Base-by-base conservation (phyloP, 2,113 vertebrate species). In the Camelus bactrianus region DNA sequence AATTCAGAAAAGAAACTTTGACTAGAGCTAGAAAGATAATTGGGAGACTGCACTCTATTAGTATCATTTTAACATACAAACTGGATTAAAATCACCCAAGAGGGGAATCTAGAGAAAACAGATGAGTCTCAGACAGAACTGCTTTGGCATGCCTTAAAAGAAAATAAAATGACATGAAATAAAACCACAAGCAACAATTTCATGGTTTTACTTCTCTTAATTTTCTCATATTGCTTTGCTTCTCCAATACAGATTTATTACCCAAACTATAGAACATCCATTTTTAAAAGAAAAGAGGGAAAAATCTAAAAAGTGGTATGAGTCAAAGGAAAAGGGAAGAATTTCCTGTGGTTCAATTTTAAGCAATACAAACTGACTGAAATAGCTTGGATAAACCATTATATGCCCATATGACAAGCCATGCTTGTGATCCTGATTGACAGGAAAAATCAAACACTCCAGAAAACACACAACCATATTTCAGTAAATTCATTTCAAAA, bases 271-370 rank as follows among this genome's bases (percentile, higher is more conserved):
- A 89, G 58, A 95, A 89, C 16, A 90, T 8, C 9, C 13, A 60
- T 95, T 81, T 77, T 85, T 80, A 77, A 91, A 86, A 80, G 46
- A 90, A 92, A 94, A 93, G 54, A 54, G 52, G 50, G 11, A 15
- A 67, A 58, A 28, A 15, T 32, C 26, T 95, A 72, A 80, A 91
- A 94, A 94, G 50, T 76, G 16, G 46, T 97, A 48, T 88, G 24
- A 93, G 58, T 92, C 64, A 52, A 38, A 95, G 38, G 14, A 69
- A 92, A 96, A 92, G 38, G 46, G 26, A 84, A 92, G 0, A 86
- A 32, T 89, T 94, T 80, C 92, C 82, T 56, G 46, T 95, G 94
- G 69, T 84, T 97, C 90, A 96, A 93, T 87, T 97, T 95, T 94
- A 94, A 97, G 88, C 73, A 97, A 90, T 76, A 94, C 92, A 67